A percentile compares a stretch with the other conserved stretches of the same genome.
These are phyloP conservation scores for Psephotus haematonotus DNA, from an alignment of 2,113 vertebrate genomes.

Conservation along the genomic window DNA sequence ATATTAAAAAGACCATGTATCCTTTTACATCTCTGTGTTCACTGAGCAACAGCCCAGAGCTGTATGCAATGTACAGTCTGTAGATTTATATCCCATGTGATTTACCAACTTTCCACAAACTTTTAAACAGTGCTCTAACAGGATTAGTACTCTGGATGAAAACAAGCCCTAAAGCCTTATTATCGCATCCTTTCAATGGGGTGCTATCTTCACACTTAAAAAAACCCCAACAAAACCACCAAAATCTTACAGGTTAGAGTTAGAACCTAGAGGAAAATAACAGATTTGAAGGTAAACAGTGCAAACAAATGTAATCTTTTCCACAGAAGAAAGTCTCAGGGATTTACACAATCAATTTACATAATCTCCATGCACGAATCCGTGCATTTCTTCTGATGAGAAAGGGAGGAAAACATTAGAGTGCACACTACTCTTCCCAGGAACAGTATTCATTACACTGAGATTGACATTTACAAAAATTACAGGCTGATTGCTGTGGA, in stretches of 20 bases:
- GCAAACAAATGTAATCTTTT: conserved; percentile 20
- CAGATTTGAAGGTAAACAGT: conserved; percentile 45
- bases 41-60: not conserved
- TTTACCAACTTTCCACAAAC: conserved; percentile 39
- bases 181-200: conserved; percentile 13
- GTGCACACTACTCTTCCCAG: not conserved
- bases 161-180: conserved; percentile 36
- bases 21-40: not conserved
- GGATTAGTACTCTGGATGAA: conserved; percentile 42
- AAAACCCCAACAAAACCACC: too few relatives aligned
- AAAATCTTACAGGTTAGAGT: not conserved
- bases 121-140: conserved; percentile 38
- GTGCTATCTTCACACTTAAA: not conserved
- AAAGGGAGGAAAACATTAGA: conserved; percentile 3
- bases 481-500: not conserved
- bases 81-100: conserved; percentile 17
- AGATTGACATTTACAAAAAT: not conserved
- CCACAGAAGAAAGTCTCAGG: not conserved
- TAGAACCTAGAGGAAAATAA: conserved; percentile 32
- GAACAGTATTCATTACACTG: not conserved
- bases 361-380: conserved; percentile 25
- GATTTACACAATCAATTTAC: conserved; percentile 52
- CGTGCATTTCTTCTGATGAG: not conserved
- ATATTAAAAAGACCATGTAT: not conserved
- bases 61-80: not conserved